Base-by-base conservation (phyloP, 1,140 invertebrate species). In the Acromyrmex heyeri region DNA sequence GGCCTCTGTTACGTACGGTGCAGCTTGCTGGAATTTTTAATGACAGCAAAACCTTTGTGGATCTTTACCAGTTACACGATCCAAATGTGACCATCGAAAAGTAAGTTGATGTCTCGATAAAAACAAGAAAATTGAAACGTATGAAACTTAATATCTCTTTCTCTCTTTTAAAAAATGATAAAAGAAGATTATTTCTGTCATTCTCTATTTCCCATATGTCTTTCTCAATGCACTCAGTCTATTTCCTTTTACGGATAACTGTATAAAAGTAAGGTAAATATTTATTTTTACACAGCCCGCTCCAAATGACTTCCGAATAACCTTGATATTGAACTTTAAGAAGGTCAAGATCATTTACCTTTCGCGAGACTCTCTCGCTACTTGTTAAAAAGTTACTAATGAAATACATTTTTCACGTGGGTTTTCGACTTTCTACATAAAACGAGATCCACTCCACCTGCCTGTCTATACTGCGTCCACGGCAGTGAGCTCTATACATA, bases 31-130 rank as follows among this genome's bases (percentile, higher is more conserved):
- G 96, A 44, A 95, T 99, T 1, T 98, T 96, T 94, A 93, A 96
- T 4, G 98, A 99, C 95, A 99, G 98, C 55, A 99, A 99, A 94
- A 98, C 97, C 4, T 99, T 99, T 94, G 98, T 99, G 6, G 98
- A 99, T 93, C 97, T 98, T 96, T 97, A 97, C 93, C 95, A 99
- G 62, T 97, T 96, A 88, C 93, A 96, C 55, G 94, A 97, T 4
- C 97, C 97, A 0, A 95, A 96, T 27, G 95, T 97, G 87, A 98
- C 97, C 0, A 91, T 97, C 48, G 91, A 95, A 50, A 95, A 95
- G 95, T 96, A 90, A 95, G 95, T 87, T 64, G 5, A 27, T 48
- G 65, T 27, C 34, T 10, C 7, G 24, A 76, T 21, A 12, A 30
- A 24, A 10, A 12, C 48, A 16, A 53, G 24, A 24, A 3, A 21